Conservation (phyloP, 2,113 vertebrate species). For the Platysteira castanea region DNA sequence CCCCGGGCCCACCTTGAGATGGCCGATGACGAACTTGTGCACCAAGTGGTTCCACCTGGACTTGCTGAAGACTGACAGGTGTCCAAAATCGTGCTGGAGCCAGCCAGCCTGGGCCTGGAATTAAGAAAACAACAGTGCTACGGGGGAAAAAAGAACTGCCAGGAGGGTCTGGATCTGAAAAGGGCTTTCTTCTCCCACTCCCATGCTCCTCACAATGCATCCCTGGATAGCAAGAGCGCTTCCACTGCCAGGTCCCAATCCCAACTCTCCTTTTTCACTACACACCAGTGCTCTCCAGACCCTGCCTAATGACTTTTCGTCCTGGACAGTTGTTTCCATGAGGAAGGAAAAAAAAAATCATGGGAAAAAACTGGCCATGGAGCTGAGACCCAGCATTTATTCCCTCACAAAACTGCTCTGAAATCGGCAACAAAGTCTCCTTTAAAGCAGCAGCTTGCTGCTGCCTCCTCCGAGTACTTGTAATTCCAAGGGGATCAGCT, state of each 20-base stretch:
- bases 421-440: slow-evolving; percentile 20
- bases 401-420: slow-evolving; percentile 10
- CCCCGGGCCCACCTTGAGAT: slow-evolving; percentile 73
- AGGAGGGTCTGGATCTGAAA: background rate
- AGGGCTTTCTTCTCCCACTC: background rate
- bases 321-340: background rate
- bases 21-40: slow-evolving; percentile 82
- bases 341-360: background rate
- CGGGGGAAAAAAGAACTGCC: background rate
- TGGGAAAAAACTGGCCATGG: background rate
- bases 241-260: background rate
- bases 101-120: slow-evolving; percentile 80
- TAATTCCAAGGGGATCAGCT: slow-evolving; percentile 25
- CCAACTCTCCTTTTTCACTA: background rate
- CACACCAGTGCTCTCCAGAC: background rate
- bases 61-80: slow-evolving; percentile 78
- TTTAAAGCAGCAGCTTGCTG: slow-evolving; percentile 25
- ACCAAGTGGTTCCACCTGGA: slow-evolving; percentile 80
- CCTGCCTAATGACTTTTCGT: background rate
- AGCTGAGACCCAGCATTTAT: slow-evolving; percentile 6
- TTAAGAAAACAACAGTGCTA: background rate
- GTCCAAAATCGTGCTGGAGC: slow-evolving; percentile 85
- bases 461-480: background rate
- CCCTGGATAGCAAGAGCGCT: background rate
- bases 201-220: background rate